Conservation (phyloP, 30 jellyfish, hydroid and myxozoan species). For the Pelagia noctiluca region DNA sequence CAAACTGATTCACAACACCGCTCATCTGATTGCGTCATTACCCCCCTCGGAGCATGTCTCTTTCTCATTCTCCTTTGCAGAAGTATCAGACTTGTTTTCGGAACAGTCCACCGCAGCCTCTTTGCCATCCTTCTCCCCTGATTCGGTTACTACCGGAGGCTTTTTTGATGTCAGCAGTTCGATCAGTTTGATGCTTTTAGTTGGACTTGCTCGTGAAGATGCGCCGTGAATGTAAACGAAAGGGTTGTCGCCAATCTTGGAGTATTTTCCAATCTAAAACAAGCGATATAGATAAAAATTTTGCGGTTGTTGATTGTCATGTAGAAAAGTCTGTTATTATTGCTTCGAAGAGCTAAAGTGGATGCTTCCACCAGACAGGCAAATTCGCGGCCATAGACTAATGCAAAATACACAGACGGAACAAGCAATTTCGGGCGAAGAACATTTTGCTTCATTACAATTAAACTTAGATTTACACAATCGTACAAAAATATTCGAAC, state of each 20-base stretch:
- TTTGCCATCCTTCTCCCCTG: conserved; percentile 37
- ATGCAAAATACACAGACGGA: no score
- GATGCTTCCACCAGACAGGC: no score
- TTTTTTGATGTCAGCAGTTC: conserved; percentile 68
- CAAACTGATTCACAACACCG: background rate
- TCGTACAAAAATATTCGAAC: no score
- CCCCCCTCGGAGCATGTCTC: conserved; percentile 26
- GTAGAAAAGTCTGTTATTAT: no score
- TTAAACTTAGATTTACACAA: no score
- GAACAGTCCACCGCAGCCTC: conserved; percentile 15
- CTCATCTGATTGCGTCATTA: conserved; percentile 55
- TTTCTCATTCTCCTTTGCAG: conserved; percentile 30
- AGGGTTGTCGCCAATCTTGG: conserved; percentile 70
- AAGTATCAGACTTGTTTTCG: background rate
- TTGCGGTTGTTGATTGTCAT: background rate
- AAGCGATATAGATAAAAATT: background rate
- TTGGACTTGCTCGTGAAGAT: conserved; percentile 74
- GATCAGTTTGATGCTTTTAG: conserved; percentile 59
- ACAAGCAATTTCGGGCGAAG: no score
- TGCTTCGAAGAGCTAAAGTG: no score
- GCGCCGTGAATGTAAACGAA: conserved; percentile 75
- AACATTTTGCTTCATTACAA: no score
- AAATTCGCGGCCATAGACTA: no score
- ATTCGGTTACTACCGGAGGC: background rate
- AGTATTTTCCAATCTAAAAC: conserved; percentile 69